Conservation (phyloP, 1,140 invertebrate species). For the Eupeodes corollae region DNA sequence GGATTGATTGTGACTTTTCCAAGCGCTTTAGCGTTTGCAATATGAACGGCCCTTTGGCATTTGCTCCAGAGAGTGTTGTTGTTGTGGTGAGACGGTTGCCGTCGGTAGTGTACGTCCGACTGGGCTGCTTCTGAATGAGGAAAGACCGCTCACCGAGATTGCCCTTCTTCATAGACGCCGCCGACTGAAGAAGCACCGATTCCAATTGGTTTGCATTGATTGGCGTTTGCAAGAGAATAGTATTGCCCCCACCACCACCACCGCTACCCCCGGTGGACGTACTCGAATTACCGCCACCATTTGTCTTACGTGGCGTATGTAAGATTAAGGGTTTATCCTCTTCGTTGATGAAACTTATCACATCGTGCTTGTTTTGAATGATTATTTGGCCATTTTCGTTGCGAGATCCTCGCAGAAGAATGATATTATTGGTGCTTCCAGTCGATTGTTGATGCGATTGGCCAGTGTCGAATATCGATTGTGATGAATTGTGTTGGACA, state of each 20-base stretch:
- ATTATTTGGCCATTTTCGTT: slow-evolving; percentile 37
- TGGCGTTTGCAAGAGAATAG: slow-evolving; percentile 33
- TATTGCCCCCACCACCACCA: slow-evolving; percentile 10
- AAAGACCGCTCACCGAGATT: not conserved
- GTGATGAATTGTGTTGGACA: too few species aligned
- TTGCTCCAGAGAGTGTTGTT: not conserved
- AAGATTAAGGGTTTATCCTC: slow-evolving; percentile 10
- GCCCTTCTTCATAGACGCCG: slow-evolving; percentile 9
- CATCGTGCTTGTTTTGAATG: slow-evolving; percentile 35
- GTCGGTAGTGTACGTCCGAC: not conserved
- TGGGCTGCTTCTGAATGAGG: too few species aligned
- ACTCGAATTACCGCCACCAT: not conserved
- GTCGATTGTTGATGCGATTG: slow-evolving; percentile 12
- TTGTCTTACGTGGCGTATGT: too few species aligned
- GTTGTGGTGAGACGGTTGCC: not conserved
- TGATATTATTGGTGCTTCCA: slow-evolving; percentile 31
- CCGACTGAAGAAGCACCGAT: slow-evolving; percentile 18
- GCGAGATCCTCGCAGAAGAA: slow-evolving; percentile 33
- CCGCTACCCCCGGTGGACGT: not conserved
- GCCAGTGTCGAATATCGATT: too few species aligned
- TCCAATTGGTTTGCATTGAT: slow-evolving; percentile 36
- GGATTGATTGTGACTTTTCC: slow-evolving; percentile 35
- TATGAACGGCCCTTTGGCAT: slow-evolving; percentile 30
- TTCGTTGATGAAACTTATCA: slow-evolving; percentile 29
- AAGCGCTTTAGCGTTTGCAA: slow-evolving; percentile 34